Evolutionary conservation across 2,888 invertebrate species (phyloP), one percentile per base, ranked within the genome.

Genomic region (Drosophila melanosoma): DNA sequence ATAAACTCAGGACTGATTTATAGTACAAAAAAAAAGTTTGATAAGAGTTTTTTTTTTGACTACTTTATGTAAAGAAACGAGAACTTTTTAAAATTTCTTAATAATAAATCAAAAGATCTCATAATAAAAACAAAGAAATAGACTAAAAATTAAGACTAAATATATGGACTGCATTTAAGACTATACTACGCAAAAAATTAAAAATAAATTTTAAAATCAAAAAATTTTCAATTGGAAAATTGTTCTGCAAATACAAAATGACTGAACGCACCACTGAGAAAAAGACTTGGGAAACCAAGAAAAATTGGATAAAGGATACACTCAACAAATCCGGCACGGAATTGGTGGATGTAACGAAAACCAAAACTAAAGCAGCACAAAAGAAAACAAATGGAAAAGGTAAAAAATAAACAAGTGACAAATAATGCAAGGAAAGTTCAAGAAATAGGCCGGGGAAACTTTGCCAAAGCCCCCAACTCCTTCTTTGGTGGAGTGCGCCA

Each of bases 281-380:
- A 58, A 87, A 81, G 70, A 81, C 80, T 74, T 92, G 93, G 93
- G 66, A 77, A 23, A 74, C 93, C 80, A 93, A 93, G 87, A 94
- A 94, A 89, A 93, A 93, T 85, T 94, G 94, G 94, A 93, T 94
- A 83, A 94, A 94, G 85, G 93, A 94, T 91, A 92, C 94, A 53
- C 92, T 94, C 52, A 92, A 93, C 54, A 94, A 94, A 82, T 93
- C 93, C 20, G 91, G 92, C 58, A 93, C 92, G 33, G 93, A 93
- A 76, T 81, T 93, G 61, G 84, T 92, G 79, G 92, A 92, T 86
- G 87, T 92, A 68, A 89, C 92, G 61, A 89, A 90, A 48, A 77
- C 76, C 8, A 92, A 91, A 68, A 75, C 89, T 10, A 84, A 88
- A 40, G 72, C 69, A 60, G 17, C 29, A 36, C 67, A 82, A 84